These are phyloP conservation scores for Calyptomena viridis DNA, from an alignment of 2,113 vertebrate species.

Conservation along the genomic window DNA sequence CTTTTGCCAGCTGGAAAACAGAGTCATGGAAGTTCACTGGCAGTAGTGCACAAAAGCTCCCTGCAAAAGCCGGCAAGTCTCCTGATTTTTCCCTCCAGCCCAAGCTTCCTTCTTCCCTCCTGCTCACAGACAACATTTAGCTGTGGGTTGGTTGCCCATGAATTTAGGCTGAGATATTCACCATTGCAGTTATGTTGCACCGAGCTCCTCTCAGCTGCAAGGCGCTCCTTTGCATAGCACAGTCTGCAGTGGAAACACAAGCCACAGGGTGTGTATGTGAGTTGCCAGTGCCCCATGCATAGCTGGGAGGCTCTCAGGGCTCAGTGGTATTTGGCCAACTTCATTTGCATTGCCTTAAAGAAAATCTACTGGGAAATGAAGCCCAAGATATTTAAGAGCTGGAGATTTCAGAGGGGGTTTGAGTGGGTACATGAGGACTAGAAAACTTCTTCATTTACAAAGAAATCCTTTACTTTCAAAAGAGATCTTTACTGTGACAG, in stretches of 20 bases:
- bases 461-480: background rate
- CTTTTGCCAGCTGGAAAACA: background rate
- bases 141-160: background rate
- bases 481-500: background rate
- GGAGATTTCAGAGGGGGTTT: background rate
- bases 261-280: background rate
- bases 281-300: background rate
- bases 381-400: accelerated
- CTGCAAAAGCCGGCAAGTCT: background rate
- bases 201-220: background rate
- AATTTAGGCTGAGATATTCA: background rate
- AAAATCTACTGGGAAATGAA: background rate
- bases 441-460: background rate
- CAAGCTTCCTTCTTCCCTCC: background rate
- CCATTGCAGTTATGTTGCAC: background rate
- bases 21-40: background rate
- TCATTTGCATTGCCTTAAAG: background rate
- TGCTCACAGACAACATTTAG: background rate
- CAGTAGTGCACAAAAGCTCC: background rate
- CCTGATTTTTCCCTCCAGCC: background rate
- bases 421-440: background rate
- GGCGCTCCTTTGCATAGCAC: background rate
- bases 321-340: background rate
- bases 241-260: background rate
- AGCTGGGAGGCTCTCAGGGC: conserved; percentile 19